Evolutionary conservation across 92 coral and sea anemone genomes (phyloP).

Genomic region (Metridium senile): DNA sequence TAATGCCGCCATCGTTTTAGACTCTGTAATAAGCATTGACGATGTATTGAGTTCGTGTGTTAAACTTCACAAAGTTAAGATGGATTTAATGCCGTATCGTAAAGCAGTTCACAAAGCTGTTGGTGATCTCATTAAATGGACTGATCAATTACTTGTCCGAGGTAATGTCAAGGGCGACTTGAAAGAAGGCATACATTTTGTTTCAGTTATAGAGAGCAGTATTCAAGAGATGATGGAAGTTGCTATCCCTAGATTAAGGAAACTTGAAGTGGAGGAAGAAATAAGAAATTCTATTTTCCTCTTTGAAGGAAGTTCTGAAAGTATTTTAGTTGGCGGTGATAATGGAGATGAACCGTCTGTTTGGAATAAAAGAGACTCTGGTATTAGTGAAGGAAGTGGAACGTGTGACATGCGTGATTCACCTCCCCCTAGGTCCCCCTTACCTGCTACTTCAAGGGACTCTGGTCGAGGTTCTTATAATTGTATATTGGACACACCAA

Average conservation of each 20-base stretch:
- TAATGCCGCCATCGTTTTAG: constrained; percentile 85
- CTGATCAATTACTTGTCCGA: constrained; percentile 84
- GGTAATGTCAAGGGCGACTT: constrained; percentile 82
- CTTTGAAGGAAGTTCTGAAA: constrained; percentile 83
- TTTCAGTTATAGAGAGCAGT: constrained; percentile 64
- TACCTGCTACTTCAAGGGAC: constrained; percentile 66
- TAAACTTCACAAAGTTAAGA: constrained; percentile 72
- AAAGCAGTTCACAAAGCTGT: constrained; percentile 80
- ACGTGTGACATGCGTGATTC: constrained; percentile 72
- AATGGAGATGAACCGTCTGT: constrained; percentile 43
- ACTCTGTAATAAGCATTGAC: constrained; percentile 91
- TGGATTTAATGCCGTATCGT: constrained; percentile 73
- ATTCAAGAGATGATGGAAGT: constrained; percentile 81
- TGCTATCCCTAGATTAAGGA: constrained; percentile 84
- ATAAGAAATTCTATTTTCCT: constrained; percentile 91
- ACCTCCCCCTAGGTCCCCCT: constrained; percentile 62
- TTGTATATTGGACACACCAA: constrained; percentile 63
- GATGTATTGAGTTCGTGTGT: constrained; percentile 86
- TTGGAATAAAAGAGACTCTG: constrained; percentile 86
- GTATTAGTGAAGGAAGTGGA: constrained; percentile 93
- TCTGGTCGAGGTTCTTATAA: constrained; percentile 86
- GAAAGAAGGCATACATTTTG: constrained; percentile 80
- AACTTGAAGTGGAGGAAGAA: constrained; percentile 85
- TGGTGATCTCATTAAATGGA: constrained; percentile 87
- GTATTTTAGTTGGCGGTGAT: constrained; percentile 66